These are phyloP conservation scores for Falco berigora DNA, from an alignment of 2,797 vertebrate species.

Conservation along the genomic window DNA sequence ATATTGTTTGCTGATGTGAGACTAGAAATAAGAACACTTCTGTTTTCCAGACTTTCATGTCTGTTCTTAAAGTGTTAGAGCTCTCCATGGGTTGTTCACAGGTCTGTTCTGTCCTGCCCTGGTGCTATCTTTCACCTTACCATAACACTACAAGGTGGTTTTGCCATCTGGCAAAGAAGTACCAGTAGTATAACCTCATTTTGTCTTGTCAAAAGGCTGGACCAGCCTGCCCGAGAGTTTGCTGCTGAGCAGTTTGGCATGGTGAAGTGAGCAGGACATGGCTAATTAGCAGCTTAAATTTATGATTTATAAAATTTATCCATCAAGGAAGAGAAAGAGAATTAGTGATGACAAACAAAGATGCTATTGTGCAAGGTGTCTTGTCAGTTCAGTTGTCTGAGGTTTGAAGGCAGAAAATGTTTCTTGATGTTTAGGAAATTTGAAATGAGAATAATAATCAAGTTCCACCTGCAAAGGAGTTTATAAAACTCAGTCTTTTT, in stretches of 20 bases:
- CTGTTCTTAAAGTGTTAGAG: not conserved
- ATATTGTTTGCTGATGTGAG: not conserved
- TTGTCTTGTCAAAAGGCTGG: not conserved
- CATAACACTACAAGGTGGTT: not conserved
- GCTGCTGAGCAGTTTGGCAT: not conserved
- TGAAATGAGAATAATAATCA: not conserved
- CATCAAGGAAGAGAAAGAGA: not conserved
- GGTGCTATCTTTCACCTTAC: not conserved
- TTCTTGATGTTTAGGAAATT: not conserved
- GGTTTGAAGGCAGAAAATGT: not conserved
- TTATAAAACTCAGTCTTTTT: not conserved
- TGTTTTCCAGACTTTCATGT: not conserved
- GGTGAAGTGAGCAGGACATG: not conserved
- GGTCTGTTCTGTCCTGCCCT: not conserved
- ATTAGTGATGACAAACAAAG: not conserved
- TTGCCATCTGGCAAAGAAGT: not conserved
- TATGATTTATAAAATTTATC: not conserved
- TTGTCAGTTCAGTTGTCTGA: not conserved
- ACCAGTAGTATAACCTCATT: not conserved
- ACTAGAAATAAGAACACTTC: not conserved
- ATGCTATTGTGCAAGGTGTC: fast-evolving
- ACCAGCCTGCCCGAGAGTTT: not conserved
- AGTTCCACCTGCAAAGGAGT: not conserved
- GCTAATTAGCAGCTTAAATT: not conserved
- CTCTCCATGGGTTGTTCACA: not conserved